Evolutionary conservation across 2,113 vertebrate genomes (phyloP), one percentile per base, ranked within the genome.

Genomic region (Neopipo cinnamomea): DNA sequence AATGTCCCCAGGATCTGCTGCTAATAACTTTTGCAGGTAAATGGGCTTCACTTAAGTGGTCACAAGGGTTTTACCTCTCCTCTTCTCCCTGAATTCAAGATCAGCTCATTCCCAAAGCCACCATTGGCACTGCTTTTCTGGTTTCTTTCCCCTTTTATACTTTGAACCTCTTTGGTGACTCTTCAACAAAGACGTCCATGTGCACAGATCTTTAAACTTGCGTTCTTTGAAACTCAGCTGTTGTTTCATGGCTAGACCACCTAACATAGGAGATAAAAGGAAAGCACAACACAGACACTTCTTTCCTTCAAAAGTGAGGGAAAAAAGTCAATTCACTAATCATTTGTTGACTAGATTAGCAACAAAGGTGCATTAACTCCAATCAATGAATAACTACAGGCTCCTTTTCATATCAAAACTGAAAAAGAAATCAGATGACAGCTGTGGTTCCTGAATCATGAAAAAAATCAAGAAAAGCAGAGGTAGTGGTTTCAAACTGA

Each of bases 251-350:
- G 70, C 79, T 87, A 46, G 62, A 87, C 75, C 66, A 62, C 85
- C 91, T 93, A 84, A 94, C 44, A 59, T 7, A 74, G 53, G 47
- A 93, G 62, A 95, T 93, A 35, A 96, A 97, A 96, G 37, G 19
- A 75, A 52, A 89, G 33, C 37, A 92, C 78, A 97, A 56, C n/a
- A 93, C 15, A 92, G 78, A 88, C 22, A 61, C 28, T 84, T 92
- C 42, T 68, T 55, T 79, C 66, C 59, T 93, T 88, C 88, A 91
- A 94, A 96, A 82, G 14, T 3, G 24, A 67, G 46, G 5, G 76
- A 81, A 76, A 93, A 93, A 93, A 83, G 62, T 63, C 92, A 87
- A 90, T 96, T 96, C 93, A 50, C 70, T 96, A 93, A 96, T 96
- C 71, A 93, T 93, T 91, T 90, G 86, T 91, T 0, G 2, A 84